A percentile compares a stretch with the other conserved stretches of the same genome.
phyloP scores from a whole-genome alignment of 2,888 invertebrate species.

The Heliothis peltigera region DNA sequence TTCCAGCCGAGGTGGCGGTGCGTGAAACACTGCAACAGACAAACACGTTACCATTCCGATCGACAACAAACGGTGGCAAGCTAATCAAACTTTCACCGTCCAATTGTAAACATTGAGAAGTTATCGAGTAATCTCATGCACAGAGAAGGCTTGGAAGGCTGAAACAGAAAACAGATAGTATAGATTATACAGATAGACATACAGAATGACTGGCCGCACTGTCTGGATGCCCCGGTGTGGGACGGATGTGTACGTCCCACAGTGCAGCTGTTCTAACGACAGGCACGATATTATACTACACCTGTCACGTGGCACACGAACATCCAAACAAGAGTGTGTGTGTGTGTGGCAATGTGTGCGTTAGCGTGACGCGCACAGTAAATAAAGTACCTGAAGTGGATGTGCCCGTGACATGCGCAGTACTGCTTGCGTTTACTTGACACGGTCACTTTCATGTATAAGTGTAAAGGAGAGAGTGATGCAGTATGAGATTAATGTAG shows the following conservation, averaged over 20 bases:
- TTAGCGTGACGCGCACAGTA: neutral
- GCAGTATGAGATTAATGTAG: conserved; percentile 26
- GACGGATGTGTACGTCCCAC: neutral
- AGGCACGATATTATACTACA: neutral
- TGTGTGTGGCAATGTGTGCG: neutral
- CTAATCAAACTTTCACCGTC: conserved; percentile 73
- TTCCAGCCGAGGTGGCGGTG: conserved; percentile 98
- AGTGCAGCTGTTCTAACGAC: neutral
- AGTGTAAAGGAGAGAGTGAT: conserved; percentile 46
- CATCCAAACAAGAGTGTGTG: neutral
- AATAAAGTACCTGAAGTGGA: conserved; percentile 6
- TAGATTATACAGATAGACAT: conserved; percentile 86
- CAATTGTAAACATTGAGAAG: conserved; percentile 67
- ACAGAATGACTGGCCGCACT: conserved; percentile 50
- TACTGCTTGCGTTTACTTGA: conserved; percentile 18
- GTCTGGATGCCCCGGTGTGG: neutral
- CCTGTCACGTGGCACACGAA: neutral
- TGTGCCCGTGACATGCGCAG: conserved; percentile 28
- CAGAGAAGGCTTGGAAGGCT: conserved; percentile 88
- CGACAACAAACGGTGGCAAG: conserved; percentile 22
- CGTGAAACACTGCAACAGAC: conserved; percentile 94
- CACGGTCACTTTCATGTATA: conserved; percentile 19
- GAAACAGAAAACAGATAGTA: conserved; percentile 88
- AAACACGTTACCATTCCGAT: conserved; percentile 24
- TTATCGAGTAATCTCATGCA: conserved; percentile 83